A percentile compares a stretch with the other conserved stretches of the same genome.
Evolutionary conservation across 1,140 invertebrate species (phyloP).

Genomic region (Heliothis subflexa): DNA sequence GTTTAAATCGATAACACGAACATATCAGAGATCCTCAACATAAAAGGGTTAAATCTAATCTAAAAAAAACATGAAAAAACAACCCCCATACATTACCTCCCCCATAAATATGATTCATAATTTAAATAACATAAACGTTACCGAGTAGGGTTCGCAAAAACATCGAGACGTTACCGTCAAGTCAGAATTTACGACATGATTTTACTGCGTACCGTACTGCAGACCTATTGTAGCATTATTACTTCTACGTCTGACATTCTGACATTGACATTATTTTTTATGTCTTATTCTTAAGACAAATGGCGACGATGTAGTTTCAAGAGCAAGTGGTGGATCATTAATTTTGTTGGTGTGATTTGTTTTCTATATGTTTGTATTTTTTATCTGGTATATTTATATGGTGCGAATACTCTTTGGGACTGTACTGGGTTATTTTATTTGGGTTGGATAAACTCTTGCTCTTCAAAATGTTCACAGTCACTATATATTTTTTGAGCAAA

Average conservation of each 20-base stretch:
- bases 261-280: slow-evolving; percentile 35
- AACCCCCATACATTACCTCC: slow-evolving; percentile 1
- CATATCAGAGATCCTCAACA: background rate
- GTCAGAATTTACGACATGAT: slow-evolving; percentile 39
- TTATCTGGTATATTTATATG: background rate
- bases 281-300: slow-evolving; percentile 5
- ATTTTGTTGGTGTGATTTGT: slow-evolving; percentile 1
- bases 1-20: no score
- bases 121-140: slow-evolving; percentile 41
- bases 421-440: no score
- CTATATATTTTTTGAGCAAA: background rate
- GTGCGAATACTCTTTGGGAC: background rate
- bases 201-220: slow-evolving; percentile 29
- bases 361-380: background rate
- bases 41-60: slow-evolving; percentile 9
- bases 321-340: background rate
- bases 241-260: slow-evolving; percentile 6
- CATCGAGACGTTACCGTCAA: slow-evolving; percentile 27
- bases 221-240: slow-evolving; percentile 10
- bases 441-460: no score
- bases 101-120: slow-evolving; percentile 40
- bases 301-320: background rate
- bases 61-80: slow-evolving; percentile 14
- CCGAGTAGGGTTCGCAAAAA: slow-evolving; percentile 37
- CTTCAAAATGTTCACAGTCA: background rate